Conservation (phyloP, 2,113 vertebrate genomes). For the Trematomus loennbergii region DNA sequence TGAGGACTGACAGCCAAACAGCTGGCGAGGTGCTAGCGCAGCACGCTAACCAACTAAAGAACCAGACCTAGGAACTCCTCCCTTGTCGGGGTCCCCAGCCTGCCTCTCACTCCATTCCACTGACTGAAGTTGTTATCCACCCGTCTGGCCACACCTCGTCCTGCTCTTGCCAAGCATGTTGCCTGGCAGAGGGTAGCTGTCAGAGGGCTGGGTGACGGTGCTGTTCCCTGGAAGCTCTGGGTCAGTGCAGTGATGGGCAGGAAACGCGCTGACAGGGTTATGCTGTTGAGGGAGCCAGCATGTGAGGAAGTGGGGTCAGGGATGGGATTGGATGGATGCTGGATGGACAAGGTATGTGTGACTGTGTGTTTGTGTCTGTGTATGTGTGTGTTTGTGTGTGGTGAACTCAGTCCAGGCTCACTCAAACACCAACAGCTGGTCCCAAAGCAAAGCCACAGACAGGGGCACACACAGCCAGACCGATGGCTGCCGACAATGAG, state of each 20-base stretch:
- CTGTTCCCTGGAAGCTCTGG: slow-evolving; percentile 64
- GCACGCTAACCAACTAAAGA: slow-evolving; percentile 64
- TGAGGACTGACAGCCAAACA: slow-evolving; percentile 77
- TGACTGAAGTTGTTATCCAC: slow-evolving; percentile 66
- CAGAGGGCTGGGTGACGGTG: slow-evolving; percentile 61
- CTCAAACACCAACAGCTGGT: slow-evolving; percentile 76
- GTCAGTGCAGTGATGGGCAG: slow-evolving; percentile 75
- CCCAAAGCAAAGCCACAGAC: slow-evolving; percentile 58
- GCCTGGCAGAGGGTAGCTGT: slow-evolving; percentile 71
- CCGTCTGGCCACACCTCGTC: slow-evolving; percentile 57
- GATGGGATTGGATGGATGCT: slow-evolving; percentile 59
- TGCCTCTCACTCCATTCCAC: slow-evolving; percentile 53
- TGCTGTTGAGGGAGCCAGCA: slow-evolving; percentile 69
- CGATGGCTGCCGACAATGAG: slow-evolving; percentile 75
- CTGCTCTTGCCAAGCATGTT: slow-evolving; percentile 60
- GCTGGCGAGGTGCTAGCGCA: slow-evolving; percentile 69
- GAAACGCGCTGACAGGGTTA: slow-evolving; percentile 77
- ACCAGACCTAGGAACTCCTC: slow-evolving; percentile 50
- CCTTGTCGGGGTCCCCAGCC: slow-evolving; percentile 51
- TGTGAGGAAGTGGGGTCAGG: slow-evolving; percentile 54
- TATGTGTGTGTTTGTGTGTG: slow-evolving; percentile 32
- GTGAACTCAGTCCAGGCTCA: slow-evolving; percentile 71
- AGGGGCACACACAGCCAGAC: slow-evolving; percentile 57
- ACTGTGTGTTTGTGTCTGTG: slow-evolving; percentile 27
- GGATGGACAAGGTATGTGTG: slow-evolving; percentile 53